Evolutionary conservation across 2,113 vertebrate species (phyloP).

Genomic region (Holacanthus passer): DNA sequence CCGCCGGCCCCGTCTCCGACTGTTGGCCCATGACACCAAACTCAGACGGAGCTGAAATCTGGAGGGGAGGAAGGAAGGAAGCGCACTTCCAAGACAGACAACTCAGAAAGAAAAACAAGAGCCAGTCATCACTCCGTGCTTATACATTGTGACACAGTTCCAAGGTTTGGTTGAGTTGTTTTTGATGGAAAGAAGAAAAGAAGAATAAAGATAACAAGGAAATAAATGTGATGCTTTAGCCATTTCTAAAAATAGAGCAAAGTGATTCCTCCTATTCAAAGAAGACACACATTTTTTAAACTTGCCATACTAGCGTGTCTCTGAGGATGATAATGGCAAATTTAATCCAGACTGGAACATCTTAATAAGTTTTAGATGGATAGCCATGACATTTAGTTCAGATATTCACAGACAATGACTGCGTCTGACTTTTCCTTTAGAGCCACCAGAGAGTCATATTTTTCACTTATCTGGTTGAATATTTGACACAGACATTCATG

Average conservation of each 20-base stretch:
- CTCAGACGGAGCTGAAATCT: constrained; percentile 61
- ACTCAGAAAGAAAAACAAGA: constrained; percentile 63
- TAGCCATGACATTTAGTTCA: not conserved
- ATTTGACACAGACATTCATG: not conserved
- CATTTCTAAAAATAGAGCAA: not conserved
- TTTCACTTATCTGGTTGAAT: not conserved
- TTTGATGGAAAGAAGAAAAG: constrained; percentile 9
- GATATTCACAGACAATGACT: not conserved
- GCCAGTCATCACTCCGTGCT: constrained; percentile 59
- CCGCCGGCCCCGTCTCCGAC: constrained; percentile 52
- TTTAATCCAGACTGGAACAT: not conserved
- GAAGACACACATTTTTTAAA: not conserved
- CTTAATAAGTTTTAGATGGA: not conserved
- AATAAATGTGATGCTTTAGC: not conserved
- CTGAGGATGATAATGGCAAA: not conserved
- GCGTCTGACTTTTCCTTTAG: not conserved
- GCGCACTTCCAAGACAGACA: constrained; percentile 59
- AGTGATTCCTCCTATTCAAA: not conserved
- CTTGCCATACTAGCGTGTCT: too few species aligned
- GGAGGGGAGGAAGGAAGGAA: constrained; percentile 73
- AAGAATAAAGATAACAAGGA: constrained; percentile 1
- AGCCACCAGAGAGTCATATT: not conserved
- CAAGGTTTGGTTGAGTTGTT: constrained; percentile 21
- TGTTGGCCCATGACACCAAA: constrained; percentile 59
- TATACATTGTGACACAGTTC: constrained; percentile 23